A percentile compares a stretch with the other conserved stretches of the same genome.
phyloP scores from a whole-genome alignment of 2,113 vertebrate species.

The Daubentonia madagascariensis region DNA sequence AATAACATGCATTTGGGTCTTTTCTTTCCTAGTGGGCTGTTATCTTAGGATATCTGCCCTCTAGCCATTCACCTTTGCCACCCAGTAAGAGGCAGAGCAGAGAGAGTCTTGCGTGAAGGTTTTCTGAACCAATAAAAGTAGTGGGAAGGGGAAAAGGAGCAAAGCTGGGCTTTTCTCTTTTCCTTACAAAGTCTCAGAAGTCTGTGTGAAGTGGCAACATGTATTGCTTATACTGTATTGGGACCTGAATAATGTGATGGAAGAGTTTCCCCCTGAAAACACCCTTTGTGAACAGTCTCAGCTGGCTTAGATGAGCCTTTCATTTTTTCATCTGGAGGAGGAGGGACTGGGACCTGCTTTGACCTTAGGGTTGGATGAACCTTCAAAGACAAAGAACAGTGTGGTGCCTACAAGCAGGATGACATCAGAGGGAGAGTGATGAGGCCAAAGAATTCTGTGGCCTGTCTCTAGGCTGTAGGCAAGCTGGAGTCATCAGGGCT shows the following conservation, averaged over 20 bases:
- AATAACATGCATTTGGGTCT: background rate
- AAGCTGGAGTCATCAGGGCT: conserved; percentile 24
- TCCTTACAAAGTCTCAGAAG: background rate
- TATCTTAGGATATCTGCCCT: background rate
- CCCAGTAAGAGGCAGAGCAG: background rate
- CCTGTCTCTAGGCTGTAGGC: background rate
- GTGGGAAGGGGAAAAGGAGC: background rate
- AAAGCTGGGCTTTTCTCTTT: background rate
- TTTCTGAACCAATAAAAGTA: background rate
- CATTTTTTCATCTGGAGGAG: background rate
- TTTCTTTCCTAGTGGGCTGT: background rate
- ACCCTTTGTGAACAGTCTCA: background rate
- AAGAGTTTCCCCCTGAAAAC: background rate
- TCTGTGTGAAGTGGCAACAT: background rate
- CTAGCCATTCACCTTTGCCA: background rate
- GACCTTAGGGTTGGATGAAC: conserved; percentile 19
- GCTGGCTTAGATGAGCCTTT: background rate
- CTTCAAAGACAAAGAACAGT: conserved; percentile 64
- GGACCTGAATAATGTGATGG: background rate
- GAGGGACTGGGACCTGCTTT: background rate
- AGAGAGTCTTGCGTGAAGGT: background rate
- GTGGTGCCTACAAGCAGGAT: background rate
- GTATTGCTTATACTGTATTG: no score
- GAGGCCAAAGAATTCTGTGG: background rate
- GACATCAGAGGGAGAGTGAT: conserved; percentile 9